Evolutionary conservation across 2,113 vertebrate genomes (phyloP).

Genomic region (human (Homo sapiens)): DNA sequence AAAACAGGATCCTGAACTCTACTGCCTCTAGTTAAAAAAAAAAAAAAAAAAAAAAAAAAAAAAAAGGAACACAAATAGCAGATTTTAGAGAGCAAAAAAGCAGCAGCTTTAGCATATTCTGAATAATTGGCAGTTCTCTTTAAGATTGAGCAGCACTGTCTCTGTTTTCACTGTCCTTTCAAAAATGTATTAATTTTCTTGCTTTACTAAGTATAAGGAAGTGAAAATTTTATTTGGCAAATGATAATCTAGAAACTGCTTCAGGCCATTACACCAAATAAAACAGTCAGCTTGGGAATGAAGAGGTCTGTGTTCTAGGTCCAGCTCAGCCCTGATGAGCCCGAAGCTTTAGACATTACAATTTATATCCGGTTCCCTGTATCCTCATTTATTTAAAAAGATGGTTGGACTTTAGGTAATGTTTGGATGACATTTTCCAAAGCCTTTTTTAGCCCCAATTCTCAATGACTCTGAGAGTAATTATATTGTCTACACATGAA

Average conservation of each 20-base stretch:
- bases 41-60: not conserved
- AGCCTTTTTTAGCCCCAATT: not conserved
- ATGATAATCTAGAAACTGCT: constrained; percentile 9
- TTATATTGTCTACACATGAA: not conserved
- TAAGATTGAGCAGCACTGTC: not conserved
- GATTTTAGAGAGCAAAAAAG: not conserved
- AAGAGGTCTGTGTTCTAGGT: not conserved
- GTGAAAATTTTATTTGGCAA: not conserved
- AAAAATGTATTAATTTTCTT: not conserved
- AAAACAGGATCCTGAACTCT: not conserved
- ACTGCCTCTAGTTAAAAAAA: not conserved
- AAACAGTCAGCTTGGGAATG: not conserved
- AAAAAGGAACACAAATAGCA: not conserved
- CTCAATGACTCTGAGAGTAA: not conserved
- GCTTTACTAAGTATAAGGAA: constrained; percentile 20
- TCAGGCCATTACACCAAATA: not conserved
- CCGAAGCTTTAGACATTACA: not conserved
- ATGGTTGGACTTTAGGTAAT: not conserved
- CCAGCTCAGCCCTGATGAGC: accelerated
- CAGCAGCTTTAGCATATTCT: not conserved
- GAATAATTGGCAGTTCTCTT: not conserved
- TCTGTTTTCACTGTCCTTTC: not conserved
- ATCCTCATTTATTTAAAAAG: not conserved
- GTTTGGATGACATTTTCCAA: no score
- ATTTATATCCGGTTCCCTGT: not conserved